Evolutionary conservation across 2,113 vertebrate genomes (phyloP).

Genomic region (Nicator chloris): DNA sequence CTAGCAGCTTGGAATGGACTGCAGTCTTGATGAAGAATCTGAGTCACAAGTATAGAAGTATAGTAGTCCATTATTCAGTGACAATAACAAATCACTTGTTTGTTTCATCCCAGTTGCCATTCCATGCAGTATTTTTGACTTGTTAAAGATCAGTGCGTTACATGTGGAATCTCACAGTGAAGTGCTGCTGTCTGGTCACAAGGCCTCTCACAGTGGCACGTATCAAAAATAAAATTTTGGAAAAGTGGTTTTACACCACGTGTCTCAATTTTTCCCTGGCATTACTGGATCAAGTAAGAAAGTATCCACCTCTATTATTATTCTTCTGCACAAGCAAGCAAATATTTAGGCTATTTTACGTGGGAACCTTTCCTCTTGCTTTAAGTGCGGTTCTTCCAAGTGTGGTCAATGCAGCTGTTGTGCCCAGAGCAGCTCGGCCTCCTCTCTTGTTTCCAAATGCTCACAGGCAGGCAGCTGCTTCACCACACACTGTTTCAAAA

Average conservation of each 20-base stretch:
- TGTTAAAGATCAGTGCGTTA: neutral
- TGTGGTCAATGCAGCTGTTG: slow-evolving; percentile 14
- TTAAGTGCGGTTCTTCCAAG: neutral
- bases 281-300: neutral
- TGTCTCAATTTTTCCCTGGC: neutral
- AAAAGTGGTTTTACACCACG: neutral
- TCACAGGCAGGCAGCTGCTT: neutral
- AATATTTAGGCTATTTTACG: neutral
- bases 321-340: neutral
- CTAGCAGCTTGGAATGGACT: neutral
- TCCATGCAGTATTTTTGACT: neutral
- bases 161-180: neutral
- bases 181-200: neutral
- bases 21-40: neutral
- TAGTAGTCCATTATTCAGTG: neutral
- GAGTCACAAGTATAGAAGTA: neutral
- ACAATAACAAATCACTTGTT: slow-evolving; percentile 20
- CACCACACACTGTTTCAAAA: neutral
- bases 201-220: neutral
- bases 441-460: neutral
- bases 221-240: neutral
- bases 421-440: neutral
- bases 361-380: neutral
- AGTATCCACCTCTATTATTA: neutral
- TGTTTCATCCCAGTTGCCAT: neutral